Evolutionary conservation across 2,113 vertebrate genomes (phyloP), one percentile per base, ranked within the genome.

Genomic region (Callionymus lyra): DNA sequence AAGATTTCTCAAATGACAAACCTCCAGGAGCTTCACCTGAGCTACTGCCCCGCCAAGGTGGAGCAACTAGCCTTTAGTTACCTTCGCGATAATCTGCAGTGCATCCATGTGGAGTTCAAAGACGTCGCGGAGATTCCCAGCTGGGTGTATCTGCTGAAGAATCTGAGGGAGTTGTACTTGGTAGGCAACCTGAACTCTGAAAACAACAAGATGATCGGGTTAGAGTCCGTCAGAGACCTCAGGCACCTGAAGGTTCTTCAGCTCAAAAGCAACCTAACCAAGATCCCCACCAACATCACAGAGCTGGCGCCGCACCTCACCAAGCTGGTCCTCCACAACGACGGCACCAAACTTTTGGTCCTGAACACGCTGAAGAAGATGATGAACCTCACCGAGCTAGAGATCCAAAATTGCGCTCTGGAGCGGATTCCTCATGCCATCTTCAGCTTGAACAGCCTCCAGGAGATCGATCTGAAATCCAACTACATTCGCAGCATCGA

Each of bases 291-390:
- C 13, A 99, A 99, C 76, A 92, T 99, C 47, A 97, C 95, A 0
- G 95, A 99, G 58, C 86, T 98, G 66, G 90, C 95, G 0, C 92
- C 93, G 1, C 93, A 99, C 81, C 85, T 99, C 49, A 83, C 88
- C 12, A 94, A 91, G 78, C 63, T 99, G 31, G 90, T 97, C 10
- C 89, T 99, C 77, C 92, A 98, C 48, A 99, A 99, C 19, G 95
- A 99, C 12, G 95, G 95, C 50, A 98, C 93, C 12, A 98, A 95
- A 75, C 90, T 99, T 13, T 52, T 99, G 63, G 91, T 99, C 39
- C 86, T 98, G 37, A 99, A 98, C 60, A 97, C 90, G 80, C 81
- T 99, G 84, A 99, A 99, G 87, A 99, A 99, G 79, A 95, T 99
- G 89, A 88, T 90, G 70, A 98, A 97, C 49, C 90, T 99, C 1